Evolutionary conservation across 2,113 vertebrate genomes (phyloP).

Genomic region (Brienomyrus brachyistius): DNA sequence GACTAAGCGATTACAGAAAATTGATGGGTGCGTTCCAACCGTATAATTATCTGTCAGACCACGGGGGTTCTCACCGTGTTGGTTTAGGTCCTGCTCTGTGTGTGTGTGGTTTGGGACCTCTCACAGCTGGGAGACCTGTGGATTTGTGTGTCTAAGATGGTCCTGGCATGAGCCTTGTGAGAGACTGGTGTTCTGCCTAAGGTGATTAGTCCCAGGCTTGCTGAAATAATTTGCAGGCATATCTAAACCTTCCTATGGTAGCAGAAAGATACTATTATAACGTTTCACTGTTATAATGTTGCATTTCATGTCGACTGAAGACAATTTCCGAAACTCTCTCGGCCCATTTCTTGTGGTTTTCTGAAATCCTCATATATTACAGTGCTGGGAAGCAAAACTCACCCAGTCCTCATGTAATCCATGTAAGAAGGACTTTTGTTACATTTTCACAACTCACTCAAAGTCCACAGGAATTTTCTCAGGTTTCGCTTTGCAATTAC

Average conservation of each 20-base stretch:
- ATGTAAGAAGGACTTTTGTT: neutral
- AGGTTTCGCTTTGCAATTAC: neutral
- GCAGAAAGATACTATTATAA: neutral
- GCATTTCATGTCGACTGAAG: neutral
- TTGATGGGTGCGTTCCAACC: neutral
- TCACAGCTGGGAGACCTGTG: neutral
- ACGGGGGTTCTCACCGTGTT: neutral
- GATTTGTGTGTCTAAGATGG: neutral
- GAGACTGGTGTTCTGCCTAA: neutral
- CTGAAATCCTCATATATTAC: neutral
- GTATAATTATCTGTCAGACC: neutral
- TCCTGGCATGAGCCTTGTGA: neutral
- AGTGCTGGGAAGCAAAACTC: neutral
- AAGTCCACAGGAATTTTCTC: neutral
- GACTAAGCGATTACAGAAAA: neutral
- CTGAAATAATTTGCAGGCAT: neutral
- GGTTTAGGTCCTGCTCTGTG: neutral
- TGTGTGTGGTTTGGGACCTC: neutral
- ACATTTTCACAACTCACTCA: too few species aligned
- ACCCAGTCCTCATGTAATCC: neutral
- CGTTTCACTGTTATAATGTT: neutral
- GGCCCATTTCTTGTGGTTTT: neutral
- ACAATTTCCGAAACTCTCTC: neutral
- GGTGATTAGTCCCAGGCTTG: neutral
- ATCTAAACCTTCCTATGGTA: neutral